phyloP scores from a whole-genome alignment of 2,888 invertebrate genomes.

The Hymenopus coronatus region DNA sequence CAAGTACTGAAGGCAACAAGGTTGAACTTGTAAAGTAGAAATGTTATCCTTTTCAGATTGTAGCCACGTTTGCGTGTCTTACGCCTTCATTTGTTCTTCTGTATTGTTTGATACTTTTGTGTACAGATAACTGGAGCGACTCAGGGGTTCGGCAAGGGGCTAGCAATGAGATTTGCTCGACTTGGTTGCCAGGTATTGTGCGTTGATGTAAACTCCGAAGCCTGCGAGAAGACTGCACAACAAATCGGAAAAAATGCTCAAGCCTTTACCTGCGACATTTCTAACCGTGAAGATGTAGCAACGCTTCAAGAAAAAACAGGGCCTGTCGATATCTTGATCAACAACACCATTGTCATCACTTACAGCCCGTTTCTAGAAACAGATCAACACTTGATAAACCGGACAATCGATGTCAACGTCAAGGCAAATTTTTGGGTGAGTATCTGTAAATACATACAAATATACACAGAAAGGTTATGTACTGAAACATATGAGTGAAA shows the following conservation, averaged over 20 bases:
- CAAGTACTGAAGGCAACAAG: too few species aligned
- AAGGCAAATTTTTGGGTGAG: slow-evolving; percentile 27
- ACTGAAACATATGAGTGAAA: too few species aligned
- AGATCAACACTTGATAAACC: not conserved
- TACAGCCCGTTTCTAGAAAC: not conserved
- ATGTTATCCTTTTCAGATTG: too few species aligned
- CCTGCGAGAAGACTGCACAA: not conserved
- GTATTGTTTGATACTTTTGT: too few species aligned
- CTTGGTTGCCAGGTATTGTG: slow-evolving; percentile 14
- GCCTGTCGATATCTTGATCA: slow-evolving; percentile 25
- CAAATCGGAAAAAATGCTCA: not conserved
- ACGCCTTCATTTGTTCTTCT: too few species aligned
- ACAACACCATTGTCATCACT: slow-evolving; percentile 24
- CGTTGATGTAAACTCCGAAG: slow-evolving; percentile 3
- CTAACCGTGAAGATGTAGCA: slow-evolving; percentile 12
- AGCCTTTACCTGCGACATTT: slow-evolving; percentile 23
- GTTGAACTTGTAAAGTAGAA: too few species aligned
- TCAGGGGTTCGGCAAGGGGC: slow-evolving; percentile 23
- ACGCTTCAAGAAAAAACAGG: slow-evolving; percentile 5
- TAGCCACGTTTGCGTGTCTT: too few species aligned
- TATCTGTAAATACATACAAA: not conserved
- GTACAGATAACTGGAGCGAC: slow-evolving; percentile 28
- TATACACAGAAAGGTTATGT: too few species aligned
- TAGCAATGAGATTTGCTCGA: slow-evolving; percentile 16
- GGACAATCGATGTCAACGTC: slow-evolving; percentile 22